Conservation (phyloP, 2,113 vertebrate genomes). For the Parotia lawesii region DNA sequence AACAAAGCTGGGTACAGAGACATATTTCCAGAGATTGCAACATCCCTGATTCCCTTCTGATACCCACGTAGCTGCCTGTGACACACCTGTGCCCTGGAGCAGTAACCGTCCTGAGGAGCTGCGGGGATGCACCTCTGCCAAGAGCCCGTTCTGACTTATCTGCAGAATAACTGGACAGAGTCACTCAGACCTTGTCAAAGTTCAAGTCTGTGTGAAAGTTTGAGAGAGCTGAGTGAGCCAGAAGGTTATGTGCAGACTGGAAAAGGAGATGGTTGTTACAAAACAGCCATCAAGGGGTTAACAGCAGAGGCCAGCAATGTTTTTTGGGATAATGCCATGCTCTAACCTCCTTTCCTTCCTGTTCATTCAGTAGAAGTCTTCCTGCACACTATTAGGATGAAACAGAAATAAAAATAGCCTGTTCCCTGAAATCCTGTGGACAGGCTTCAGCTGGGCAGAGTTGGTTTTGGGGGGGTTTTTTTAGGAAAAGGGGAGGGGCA, state of each 20-base stretch:
- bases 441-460: background rate
- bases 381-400: background rate
- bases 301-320: background rate
- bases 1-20: background rate
- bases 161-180: background rate
- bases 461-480: background rate
- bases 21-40: background rate
- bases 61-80: background rate
- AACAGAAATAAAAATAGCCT: constrained; percentile 10
- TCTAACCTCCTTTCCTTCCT: constrained; percentile 24
- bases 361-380: background rate
- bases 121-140: background rate
- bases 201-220: background rate
- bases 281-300: background rate
- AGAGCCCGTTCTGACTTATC: constrained; percentile 11
- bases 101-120: background rate
- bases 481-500: background rate
- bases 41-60: background rate
- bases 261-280: background rate
- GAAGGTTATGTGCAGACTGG: background rate
- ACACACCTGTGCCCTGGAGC: constrained; percentile 23
- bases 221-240: background rate
- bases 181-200: background rate
- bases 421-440: background rate
- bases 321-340: background rate